phyloP scores from a whole-genome alignment of 2,113 vertebrate genomes.

The Proterorhinus semilunaris region DNA sequence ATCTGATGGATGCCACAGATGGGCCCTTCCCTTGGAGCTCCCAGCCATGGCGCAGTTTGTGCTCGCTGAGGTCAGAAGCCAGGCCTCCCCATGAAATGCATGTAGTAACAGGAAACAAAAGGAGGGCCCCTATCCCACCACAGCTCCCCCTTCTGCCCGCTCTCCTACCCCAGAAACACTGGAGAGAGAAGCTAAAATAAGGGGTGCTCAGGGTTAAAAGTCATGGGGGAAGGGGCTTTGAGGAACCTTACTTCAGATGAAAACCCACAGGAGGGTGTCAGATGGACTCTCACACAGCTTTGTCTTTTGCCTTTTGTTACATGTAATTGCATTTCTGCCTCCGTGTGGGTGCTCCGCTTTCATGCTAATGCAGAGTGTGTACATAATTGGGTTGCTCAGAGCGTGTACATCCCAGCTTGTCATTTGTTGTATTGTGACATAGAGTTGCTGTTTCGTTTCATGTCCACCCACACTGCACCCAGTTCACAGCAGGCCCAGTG shows the following conservation, averaged over 20 bases:
- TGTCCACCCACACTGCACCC: constrained; percentile 50
- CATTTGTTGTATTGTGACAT: constrained; percentile 28
- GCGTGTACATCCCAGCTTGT: constrained; percentile 16
- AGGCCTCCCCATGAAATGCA: constrained; percentile 71
- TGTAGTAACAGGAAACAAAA: constrained; percentile 78
- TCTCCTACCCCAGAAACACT: constrained; percentile 35
- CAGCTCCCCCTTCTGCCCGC: constrained; percentile 35
- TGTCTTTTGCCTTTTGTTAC: constrained; percentile 57
- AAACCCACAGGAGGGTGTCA: constrained; percentile 44
- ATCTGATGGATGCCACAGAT: constrained; percentile 79
- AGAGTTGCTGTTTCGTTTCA: constrained; percentile 39
- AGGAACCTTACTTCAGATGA: constrained; percentile 23
- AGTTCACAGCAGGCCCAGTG: constrained; percentile 26
- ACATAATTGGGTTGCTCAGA: constrained; percentile 36
- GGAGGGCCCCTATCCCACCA: constrained; percentile 54
- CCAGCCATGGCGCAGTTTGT: constrained; percentile 59
- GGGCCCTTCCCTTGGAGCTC: constrained; percentile 72
- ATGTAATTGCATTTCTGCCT: constrained; percentile 27
- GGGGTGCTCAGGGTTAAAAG: constrained; percentile 41
- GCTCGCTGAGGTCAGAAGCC: constrained; percentile 73
- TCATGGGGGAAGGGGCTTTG: constrained; percentile 16
- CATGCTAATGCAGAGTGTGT: constrained; percentile 35
- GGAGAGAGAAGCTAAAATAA: constrained; percentile 27
- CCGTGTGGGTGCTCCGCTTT: constrained; percentile 38
- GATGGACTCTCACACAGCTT: constrained; percentile 33